Base-by-base conservation (phyloP, 2,113 vertebrate species). In the Grammomys dolichurus region DNA sequence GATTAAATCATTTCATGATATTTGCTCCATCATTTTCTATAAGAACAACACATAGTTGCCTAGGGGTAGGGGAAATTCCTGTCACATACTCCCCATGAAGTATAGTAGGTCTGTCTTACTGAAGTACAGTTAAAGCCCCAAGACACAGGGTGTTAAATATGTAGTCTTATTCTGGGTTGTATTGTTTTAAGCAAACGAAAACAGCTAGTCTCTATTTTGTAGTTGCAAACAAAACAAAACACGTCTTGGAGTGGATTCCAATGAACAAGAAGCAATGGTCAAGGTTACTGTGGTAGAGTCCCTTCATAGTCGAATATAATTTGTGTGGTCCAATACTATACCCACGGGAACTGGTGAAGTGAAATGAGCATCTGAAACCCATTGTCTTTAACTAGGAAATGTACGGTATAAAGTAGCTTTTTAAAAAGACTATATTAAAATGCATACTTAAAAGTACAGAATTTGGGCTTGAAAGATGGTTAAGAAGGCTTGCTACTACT, bases 311-410 rank as follows among this genome's bases (percentile, higher is more conserved):
- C 77, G 1, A 48, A 33, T 78, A 33, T 65, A 63, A 60, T 51
- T 14, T 12, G 7, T 73, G 17, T 46, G 33, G 40, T 67, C 60
- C 4, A 81, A 12, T 40, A 72, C 5, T 11, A 51, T 92, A 85
- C 16, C n/a, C 65, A 8, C 80, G 40, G 28, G 36, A 82, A 82
- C n/a, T 36, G 67, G 54, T n/a, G 51, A 88, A 28, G 26, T 7
- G 84, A 87, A 67, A 77, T n/a, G 84, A 84, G 70, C 51, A 65
- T 93, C 95, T 73, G 33, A 88, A 58, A 54, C 17, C 51, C 65
- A 24, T 36, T 28, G n/a, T 80, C 46, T 85, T 77, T 54, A 85
- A 40, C 70, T 26, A 80, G 40, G 26, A 86, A 92, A 58, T 36
- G 31, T 13, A 75, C 8, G 43, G 31, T 60, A 8, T 78, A 36